Conservation (phyloP, 2,888 invertebrate genomes). For the Hyposoter didymator region DNA sequence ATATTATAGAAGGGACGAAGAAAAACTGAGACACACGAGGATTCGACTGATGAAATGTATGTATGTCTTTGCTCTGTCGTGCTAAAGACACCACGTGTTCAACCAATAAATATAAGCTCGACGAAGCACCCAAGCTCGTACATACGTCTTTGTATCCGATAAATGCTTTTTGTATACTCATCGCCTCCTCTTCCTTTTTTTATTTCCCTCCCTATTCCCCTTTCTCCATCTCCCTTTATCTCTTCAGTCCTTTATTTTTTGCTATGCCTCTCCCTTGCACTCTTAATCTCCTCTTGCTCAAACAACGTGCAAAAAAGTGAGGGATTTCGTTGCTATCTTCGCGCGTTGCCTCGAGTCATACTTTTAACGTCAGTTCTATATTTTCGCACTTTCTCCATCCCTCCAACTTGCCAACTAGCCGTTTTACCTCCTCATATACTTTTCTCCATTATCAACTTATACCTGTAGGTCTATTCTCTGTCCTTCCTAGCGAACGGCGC, state of each 20-base stretch:
- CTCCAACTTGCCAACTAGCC: constrained; percentile 4
- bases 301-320: not conserved
- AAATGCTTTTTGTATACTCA: constrained; percentile 38
- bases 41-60: not conserved
- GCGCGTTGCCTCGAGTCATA: not conserved
- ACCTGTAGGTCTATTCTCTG: constrained; percentile 20
- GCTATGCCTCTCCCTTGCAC: too few relatives aligned
- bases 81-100: too few relatives aligned
- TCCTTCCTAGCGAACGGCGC: constrained; percentile 49
- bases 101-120: not conserved
- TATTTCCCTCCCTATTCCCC: constrained; percentile 29
- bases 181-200: constrained; percentile 9
- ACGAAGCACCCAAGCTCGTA: not conserved
- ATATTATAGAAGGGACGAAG: constrained; percentile 31
- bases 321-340: not conserved
- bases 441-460: constrained; percentile 45
- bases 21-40: constrained; percentile 37
- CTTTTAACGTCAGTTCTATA: constrained; percentile 22
- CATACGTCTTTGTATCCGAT: constrained; percentile 35
- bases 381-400: constrained; percentile 40
- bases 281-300: too few relatives aligned
- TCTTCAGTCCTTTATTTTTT: not conserved
- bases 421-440: constrained; percentile 1
- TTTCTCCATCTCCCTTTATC: not conserved
- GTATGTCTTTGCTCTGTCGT: too few relatives aligned